Base-by-base conservation (phyloP, 2,888 invertebrate genomes). In the Encarsia formosa region DNA sequence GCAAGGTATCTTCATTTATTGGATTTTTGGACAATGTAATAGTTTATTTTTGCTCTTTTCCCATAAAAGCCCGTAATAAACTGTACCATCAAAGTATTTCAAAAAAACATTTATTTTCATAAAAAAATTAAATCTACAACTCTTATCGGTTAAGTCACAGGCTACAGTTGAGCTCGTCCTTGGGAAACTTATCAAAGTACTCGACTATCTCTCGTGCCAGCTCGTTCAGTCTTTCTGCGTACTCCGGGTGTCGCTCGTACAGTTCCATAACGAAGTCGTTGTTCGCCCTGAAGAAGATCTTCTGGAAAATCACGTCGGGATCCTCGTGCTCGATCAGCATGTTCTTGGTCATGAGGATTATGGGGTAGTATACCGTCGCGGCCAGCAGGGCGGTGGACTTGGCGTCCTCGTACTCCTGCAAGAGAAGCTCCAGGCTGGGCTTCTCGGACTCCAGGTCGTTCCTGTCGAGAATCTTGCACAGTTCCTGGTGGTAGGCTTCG, bases 361-460 rank as follows among this genome's bases (percentile, higher is more conserved):
- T 65, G 1, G 64, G 69, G 26, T 61, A 64, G 40, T 62, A 68
- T 4, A 65, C 22, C 5, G 54, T 31, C 0, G 67, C 66, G 1
- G 63, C 60, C 6, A 66, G 56, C 18, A 62, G 6, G 6, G 63
- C 64, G 0, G 48, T 60, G 5, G 67, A 41, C 26, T 57, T 64
- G 29, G 67, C 63, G 22, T 68, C 66, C 35, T 70, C 65, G 46
- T 64, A 59, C 6, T 64, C 63, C 6, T 57, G 38, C 4, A 59
- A n/a, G 3, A 69, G 20, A 5, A 67, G 64, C 2, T 59, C 57
- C 59, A 63, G 64, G 1, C 61, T 20, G 0, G 69, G 69, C 66
- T 62, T 29, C 68, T 43, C 18, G 65, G 52, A 3, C 63, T 58
- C 3, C 5, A 45, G 45, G 19, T 41, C 20, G n/a, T 45, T 49